Evolutionary conservation across 2,888 invertebrate genomes (phyloP).

Genomic region (Sesia apiformis): DNA sequence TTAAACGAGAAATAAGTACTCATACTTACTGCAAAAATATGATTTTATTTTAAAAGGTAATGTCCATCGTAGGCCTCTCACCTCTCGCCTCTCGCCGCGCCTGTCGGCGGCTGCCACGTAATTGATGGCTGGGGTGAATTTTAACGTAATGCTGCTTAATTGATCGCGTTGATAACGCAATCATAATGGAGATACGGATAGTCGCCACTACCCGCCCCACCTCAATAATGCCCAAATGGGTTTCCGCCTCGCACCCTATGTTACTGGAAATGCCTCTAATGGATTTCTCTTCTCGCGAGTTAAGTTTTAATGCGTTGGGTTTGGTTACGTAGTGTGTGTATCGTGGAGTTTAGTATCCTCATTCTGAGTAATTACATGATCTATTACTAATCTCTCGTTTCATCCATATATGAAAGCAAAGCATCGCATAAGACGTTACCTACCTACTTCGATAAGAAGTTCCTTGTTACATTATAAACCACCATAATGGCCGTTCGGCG

Average conservation of each 20-base stretch:
- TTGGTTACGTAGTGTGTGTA: conserved; percentile 19
- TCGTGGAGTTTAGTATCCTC: conserved; percentile 3
- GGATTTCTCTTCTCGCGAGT: conserved; percentile 32
- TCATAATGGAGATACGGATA: conserved; percentile 45
- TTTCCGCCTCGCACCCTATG: conserved; percentile 33
- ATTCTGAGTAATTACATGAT: conserved; percentile 15
- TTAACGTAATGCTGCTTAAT: conserved; percentile 63
- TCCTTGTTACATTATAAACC: not conserved
- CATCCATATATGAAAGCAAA: too few species aligned
- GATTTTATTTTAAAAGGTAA: conserved; percentile 2
- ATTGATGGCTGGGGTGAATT: conserved; percentile 55
- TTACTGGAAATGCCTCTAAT: conserved; percentile 25
- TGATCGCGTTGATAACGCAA: conserved; percentile 56
- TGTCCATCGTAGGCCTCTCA: conserved; percentile 38
- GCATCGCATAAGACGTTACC: too few species aligned
- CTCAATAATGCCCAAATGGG: conserved; percentile 42
- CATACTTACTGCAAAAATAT: not conserved
- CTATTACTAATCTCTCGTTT: not conserved
- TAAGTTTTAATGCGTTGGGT: conserved; percentile 27
- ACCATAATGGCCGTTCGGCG: conserved; percentile 24
- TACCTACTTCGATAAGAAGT: too few species aligned
- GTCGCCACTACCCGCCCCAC: conserved; percentile 27
- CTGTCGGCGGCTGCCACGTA: conserved; percentile 32
- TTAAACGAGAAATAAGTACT: too few species aligned
- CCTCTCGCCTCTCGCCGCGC: conserved; percentile 20